Evolutionary conservation across 2,888 invertebrate genomes (phyloP).

Genomic region (Scotopteryx bipunctaria): DNA sequence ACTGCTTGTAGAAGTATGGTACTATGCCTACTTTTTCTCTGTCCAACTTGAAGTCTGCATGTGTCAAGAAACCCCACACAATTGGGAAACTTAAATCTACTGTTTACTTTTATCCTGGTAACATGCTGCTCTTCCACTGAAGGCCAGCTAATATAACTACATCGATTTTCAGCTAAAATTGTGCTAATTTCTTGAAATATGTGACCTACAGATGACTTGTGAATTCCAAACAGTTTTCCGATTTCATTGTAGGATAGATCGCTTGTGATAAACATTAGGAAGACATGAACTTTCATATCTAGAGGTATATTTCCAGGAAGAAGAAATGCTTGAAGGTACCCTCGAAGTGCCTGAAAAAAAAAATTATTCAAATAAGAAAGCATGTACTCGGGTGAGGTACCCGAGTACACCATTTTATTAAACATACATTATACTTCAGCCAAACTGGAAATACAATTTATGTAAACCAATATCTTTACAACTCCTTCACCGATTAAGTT

Average conservation of each 20-base stretch:
- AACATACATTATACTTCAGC: too few species aligned
- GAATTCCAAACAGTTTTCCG: constrained; percentile 64
- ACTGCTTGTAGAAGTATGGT: constrained; percentile 71
- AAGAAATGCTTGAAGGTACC: constrained; percentile 52
- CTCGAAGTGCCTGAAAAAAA: constrained; percentile 66
- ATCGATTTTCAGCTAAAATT: constrained; percentile 58
- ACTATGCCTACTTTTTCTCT: constrained; percentile 55
- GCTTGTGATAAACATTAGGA: constrained; percentile 66
- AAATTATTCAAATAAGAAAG: too few species aligned
- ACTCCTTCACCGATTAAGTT: too few species aligned
- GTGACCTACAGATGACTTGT: constrained; percentile 68
- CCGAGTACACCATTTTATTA: too few species aligned
- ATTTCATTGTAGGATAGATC: constrained; percentile 67
- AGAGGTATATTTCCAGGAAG: constrained; percentile 56
- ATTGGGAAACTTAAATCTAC: constrained; percentile 69
- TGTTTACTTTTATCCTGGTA: constrained; percentile 71
- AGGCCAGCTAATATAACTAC: constrained; percentile 71
- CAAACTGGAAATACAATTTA: too few species aligned
- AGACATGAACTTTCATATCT: constrained; percentile 73
- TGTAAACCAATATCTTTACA: not conserved
- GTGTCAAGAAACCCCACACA: constrained; percentile 76
- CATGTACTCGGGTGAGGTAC: too few species aligned
- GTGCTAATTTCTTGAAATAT: constrained; percentile 70
- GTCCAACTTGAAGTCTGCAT: constrained; percentile 65
- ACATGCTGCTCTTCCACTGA: constrained; percentile 71